Percentiles rank a stretch among this genome's conserved stretches.
phyloP scores from a whole-genome alignment of 2,888 invertebrate species.

The Caenorhabditis doughertyi region DNA sequence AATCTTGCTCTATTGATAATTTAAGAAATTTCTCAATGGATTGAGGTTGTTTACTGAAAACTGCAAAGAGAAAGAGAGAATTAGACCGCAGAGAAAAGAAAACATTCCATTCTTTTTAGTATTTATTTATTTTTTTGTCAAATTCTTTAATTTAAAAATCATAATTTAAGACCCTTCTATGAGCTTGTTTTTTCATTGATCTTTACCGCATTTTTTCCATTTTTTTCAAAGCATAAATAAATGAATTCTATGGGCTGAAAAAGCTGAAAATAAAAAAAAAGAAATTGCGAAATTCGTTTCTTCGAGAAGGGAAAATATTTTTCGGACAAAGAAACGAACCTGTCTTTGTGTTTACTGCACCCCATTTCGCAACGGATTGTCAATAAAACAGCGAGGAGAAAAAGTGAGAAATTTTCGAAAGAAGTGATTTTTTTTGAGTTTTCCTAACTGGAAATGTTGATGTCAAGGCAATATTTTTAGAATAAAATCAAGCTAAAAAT shows the following conservation, averaged over 20 bases:
- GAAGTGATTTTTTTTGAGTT: background rate
- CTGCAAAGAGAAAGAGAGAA: constrained; percentile 32
- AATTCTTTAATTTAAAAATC: background rate
- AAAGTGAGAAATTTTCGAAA: background rate
- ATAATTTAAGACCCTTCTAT: constrained; percentile 22
- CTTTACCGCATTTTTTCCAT: constrained; percentile 34
- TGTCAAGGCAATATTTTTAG: too few species aligned
- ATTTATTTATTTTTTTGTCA: too few species aligned
- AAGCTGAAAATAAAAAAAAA: background rate
- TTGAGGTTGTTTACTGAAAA: background rate
- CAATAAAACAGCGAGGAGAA: background rate
- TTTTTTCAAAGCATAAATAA: constrained; percentile 33
- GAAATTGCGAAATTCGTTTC: constrained; percentile 35
- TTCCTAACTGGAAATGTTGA: background rate
- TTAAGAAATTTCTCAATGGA: background rate
- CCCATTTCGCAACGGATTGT: constrained; percentile 24
- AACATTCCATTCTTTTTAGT: constrained; percentile 16
- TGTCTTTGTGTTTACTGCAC: background rate
- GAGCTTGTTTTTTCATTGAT: constrained; percentile 50
- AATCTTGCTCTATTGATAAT: background rate
- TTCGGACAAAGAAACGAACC: constrained; percentile 21
- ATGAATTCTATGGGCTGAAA: constrained; percentile 27
- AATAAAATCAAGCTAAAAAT: too few species aligned
- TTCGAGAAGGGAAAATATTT: constrained; percentile 45
- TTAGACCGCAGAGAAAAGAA: constrained; percentile 20